Base-by-base conservation (phyloP, 2,888 invertebrate genomes). In the Metalampra italica region DNA sequence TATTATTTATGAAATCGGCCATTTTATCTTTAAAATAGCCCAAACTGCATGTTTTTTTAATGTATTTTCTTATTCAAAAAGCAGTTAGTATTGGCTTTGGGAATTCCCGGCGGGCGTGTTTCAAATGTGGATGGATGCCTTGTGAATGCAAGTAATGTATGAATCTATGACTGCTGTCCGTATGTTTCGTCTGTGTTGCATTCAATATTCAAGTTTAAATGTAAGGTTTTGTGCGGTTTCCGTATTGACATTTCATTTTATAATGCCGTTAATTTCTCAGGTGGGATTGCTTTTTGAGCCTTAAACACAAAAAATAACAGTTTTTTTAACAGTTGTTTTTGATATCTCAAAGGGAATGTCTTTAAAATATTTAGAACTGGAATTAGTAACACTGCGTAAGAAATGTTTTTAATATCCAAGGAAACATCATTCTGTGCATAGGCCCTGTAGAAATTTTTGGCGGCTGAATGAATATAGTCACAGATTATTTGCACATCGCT, bases 131-230 rank as follows among this genome's bases (percentile, higher is more conserved):
- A 52, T 43, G 55, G 45, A 60, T 59, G 57, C 50, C 41, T 47
- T 39, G 46, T 45, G 51, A 46, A 56, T 43, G 50, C 43, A 11
- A 29, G 40, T 8, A 14, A 34, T 62, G 60, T 66, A 59, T 64
- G 65, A 59, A 55, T 62, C 65, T 58, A 57, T 64, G 65, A 57
- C 54, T 60, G 60, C 54, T 58, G 58, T 60, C 51, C 57, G 78
- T 72, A 67, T 73, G 77, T 69, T 75, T 74, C 73, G 77, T 69
- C 75, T 74, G 77, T 75, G 67, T 74, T 61, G 69, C 74, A 73
- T 71, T 71, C 70, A 68, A 68, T 77, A 77, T 73, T 64, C 71
- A 67, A 64, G 59, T 55, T 53, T 60, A 56, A 59, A 62, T 57
- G 53, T 80, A 71, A 73, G 69, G 46, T 46, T 51, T 51, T 50